Evolutionary conservation across 2,888 invertebrate species (phyloP), one percentile per base, ranked within the genome.

Genomic region (Cryptophagus acutangulus): DNA sequence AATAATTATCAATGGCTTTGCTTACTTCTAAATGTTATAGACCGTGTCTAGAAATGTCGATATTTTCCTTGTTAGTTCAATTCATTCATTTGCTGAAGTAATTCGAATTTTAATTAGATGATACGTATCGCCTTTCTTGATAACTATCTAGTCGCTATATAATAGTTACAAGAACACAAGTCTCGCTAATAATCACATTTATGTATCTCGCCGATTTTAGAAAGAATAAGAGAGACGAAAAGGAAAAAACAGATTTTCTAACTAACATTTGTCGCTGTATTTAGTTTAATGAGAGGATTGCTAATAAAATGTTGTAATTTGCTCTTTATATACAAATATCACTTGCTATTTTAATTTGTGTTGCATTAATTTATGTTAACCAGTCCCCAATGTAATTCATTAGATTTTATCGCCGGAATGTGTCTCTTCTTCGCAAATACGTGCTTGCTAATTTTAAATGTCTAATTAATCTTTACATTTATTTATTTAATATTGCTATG

Each of bases 21-120:
- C n/a, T n/a, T n/a, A n/a, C n/a, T n/a, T n/a, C n/a, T n/a, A n/a
- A n/a, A n/a, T n/a, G n/a, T n/a, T n/a, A n/a, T n/a, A 40, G 45
- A 50, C 44, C 46, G 43, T 42, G 45, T 47, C 50, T 40, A 44
- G 48, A 48, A 40, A 51, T 48, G 48, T 45, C 40, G 46, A 20
- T 43, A 37, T 34, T 49, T 49, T 43, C 51, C 50, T 45, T 43
- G 49, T 51, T 47, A 35, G 51, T 49, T 30, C 25, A 36, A 46
- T 47, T 50, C 51, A 50, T 51, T 52, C 48, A 50, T 43, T 46
- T 48, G 46, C 45, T 40, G 43, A 40, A 41, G 46, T 54, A 49
- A 49, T 48, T 47, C 46, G 48, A 54, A 50, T 52, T 54, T 56
- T 56, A 56, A 56, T 56, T 53, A 54, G 46, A 45, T 46, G 52